Evolutionary conservation across 2,113 vertebrate species (phyloP), one percentile per base, ranked within the genome.

Genomic region (Craseonycteris thonglongyai): DNA sequence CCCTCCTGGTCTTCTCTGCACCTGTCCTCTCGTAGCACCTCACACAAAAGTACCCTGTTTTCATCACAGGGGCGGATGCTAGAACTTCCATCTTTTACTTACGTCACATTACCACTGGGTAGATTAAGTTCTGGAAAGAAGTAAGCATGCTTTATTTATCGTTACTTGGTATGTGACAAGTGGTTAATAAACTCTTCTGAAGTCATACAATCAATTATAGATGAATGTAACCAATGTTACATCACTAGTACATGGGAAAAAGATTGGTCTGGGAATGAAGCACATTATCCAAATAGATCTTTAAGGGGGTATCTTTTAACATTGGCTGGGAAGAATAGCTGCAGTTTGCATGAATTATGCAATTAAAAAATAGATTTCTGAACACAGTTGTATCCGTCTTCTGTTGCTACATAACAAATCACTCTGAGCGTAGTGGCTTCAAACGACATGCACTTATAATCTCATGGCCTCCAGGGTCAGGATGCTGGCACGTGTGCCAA

Each of bases 371-470:
- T 12, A 65, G 21, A 56, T 35, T 35, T 79, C 88, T 58, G 86
- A 65, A 63, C 7, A 54, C n/a, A 33, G 7, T 21, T 40, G n/a
- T 63, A 21, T 40, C 16, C 0, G 0, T 51, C 40, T 38, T 33
- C 45, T 35, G 4, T 40, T 24, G 16, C 56, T 38, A 12, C 24
- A 10, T 19, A 49, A 30, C 22, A 22, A 38, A 28, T 74, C n/a
- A 21, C 11, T 30, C 13, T 22, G 35, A 21, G 42, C 18, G 5
- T 61, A 0, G 10, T 6, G 40, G 40, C 9, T 38, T 13, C 19
- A 6, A 18, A n/a, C 5, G 1, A 2, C 15, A 42, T 1, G 5
- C 15, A 19, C n/a, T 19, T 40, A 19, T 1, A 28, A 18, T n/a
- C 10, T 0, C 6, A 1, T 1, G 14, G 14, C 80, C 66, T 38